Evolutionary conservation across 2,797 vertebrate genomes (phyloP).

Genomic region (Etheostoma nigrum): DNA sequence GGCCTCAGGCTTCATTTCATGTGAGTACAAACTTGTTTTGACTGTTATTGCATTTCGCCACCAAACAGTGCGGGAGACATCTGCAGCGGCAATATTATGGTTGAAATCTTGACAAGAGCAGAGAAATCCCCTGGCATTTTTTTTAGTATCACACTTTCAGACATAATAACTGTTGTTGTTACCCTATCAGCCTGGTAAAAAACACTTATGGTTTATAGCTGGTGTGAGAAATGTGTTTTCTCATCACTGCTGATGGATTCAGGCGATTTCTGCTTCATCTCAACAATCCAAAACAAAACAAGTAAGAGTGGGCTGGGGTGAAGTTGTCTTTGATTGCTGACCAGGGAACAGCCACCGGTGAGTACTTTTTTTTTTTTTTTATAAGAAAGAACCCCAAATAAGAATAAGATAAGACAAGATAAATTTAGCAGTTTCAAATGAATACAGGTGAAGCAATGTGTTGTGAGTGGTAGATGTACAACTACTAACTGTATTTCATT

Average conservation of each 20-base stretch:
- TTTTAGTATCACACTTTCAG: conserved; percentile 64
- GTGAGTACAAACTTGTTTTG: conserved; percentile 67
- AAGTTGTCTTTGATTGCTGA: conserved; percentile 60
- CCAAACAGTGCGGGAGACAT: conserved; percentile 62
- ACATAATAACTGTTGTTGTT: conserved; percentile 78
- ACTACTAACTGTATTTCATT: neutral
- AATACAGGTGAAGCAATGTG: neutral
- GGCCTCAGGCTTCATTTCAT: conserved; percentile 66
- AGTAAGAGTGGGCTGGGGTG: conserved; percentile 34
- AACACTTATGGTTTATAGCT: conserved; percentile 69
- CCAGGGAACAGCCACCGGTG: conserved; percentile 14
- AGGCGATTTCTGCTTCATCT: conserved; percentile 67
- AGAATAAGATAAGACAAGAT: neutral
- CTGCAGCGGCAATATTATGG: conserved; percentile 58
- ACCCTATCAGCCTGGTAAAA: conserved; percentile 65
- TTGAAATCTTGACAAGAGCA: conserved; percentile 61
- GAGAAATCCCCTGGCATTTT: conserved; percentile 58
- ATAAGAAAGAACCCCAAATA: conserved; percentile 16
- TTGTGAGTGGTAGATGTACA: neutral
- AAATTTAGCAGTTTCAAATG: neutral
- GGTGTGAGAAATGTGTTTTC: conserved; percentile 71
- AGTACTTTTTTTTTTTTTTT: neutral
- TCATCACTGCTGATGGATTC: conserved; percentile 78
- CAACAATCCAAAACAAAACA: conserved; percentile 67
- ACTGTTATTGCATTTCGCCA: conserved; percentile 66